Evolutionary conservation across 1,140 invertebrate genomes (phyloP).

Genomic region (Dufourea novaeangliae): DNA sequence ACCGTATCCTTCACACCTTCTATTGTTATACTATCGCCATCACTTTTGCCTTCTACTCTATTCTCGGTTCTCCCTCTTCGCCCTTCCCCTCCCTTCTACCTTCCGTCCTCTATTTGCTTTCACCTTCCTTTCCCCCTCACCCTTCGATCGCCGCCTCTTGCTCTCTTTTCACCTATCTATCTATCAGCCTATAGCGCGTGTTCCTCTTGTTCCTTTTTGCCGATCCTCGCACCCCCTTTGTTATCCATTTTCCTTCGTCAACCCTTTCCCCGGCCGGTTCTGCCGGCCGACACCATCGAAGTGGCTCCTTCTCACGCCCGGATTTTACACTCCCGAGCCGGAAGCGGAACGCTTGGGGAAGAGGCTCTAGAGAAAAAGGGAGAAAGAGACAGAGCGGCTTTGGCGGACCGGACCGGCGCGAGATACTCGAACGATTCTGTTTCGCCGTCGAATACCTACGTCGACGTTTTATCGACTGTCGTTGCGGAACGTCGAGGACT

Average conservation of each 20-base stretch:
- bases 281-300: conserved; percentile 30
- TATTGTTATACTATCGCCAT: not conserved
- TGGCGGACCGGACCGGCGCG: conserved; percentile 37
- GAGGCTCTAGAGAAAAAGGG: conserved; percentile 4
- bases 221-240: conserved; percentile 20
- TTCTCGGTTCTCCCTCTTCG: not conserved
- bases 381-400: not conserved
- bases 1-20: conserved; percentile 1
- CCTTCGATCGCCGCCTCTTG: not conserved
- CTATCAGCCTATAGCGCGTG: not conserved
- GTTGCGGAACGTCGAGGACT: conserved; percentile 47
- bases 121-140: too few species aligned
- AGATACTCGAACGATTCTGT: conserved; percentile 48
- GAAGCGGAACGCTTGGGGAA: conserved; percentile 53
- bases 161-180: conserved; percentile 6
- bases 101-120: too few species aligned
- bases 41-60: not conserved
- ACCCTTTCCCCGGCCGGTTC: conserved; percentile 15
- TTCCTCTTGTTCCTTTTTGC: not conserved
- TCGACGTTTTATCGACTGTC: conserved; percentile 57
- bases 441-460: conserved; percentile 47
- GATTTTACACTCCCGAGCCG: conserved; percentile 64
- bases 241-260: conserved; percentile 53
- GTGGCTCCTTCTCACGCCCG: conserved; percentile 42
- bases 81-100: not conserved